Evolutionary conservation across 2,797 vertebrate genomes (phyloP).

Genomic region (Masticophis lateralis): DNA sequence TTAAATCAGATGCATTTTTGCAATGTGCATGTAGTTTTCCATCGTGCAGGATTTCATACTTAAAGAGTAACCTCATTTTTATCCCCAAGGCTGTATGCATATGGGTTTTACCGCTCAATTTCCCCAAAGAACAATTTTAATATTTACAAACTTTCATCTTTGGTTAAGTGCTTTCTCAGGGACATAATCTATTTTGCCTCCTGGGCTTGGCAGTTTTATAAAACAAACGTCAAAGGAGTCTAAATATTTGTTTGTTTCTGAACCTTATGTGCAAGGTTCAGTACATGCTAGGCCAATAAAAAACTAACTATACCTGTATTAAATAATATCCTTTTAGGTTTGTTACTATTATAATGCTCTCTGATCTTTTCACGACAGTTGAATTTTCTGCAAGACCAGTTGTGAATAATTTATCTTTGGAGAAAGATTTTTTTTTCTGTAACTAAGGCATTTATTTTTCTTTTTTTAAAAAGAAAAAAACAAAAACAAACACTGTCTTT

Average conservation of each 20-base stretch:
- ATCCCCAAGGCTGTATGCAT: conserved; percentile 11
- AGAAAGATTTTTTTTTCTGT: neutral
- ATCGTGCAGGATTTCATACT: neutral
- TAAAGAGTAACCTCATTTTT: neutral
- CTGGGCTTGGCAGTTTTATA: conserved; percentile 29
- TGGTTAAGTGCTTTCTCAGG: conserved; percentile 50
- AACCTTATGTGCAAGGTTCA: too few relatives aligned
- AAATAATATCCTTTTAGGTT: neutral
- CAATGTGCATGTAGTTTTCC: conserved; percentile 28
- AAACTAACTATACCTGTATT: neutral
- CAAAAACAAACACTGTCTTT: neutral
- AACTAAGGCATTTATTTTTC: neutral
- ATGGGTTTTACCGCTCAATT: conserved; percentile 21
- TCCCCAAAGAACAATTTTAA: conserved; percentile 54
- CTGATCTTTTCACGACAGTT: neutral
- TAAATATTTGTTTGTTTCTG: conserved; percentile 43
- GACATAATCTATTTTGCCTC: conserved; percentile 40
- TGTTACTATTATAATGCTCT: neutral
- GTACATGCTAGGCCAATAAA: too few relatives aligned
- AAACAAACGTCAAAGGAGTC: conserved; percentile 38
- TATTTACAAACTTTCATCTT: conserved; percentile 48
- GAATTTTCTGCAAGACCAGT: neutral
- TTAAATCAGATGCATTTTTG: conserved; percentile 14
- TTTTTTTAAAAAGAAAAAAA: too few relatives aligned
- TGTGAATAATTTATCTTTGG: neutral